Evolutionary conservation across 2,113 vertebrate species (phyloP), one percentile per base, ranked within the genome.

Genomic region (Coptodon rendalli): DNA sequence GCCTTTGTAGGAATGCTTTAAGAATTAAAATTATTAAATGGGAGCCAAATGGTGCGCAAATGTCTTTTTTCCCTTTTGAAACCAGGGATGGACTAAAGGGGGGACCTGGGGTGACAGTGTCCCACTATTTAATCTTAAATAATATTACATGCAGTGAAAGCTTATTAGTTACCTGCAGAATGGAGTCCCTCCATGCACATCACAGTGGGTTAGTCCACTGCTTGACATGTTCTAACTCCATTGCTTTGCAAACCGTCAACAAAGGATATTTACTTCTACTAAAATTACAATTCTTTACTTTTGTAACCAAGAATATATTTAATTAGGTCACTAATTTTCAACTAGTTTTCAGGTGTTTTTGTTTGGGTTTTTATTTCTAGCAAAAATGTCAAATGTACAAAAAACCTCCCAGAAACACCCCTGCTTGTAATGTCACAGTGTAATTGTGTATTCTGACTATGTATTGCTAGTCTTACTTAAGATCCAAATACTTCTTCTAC

Each of bases 31-130:
- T 52, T 0, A 78, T 52, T 34, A 50, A 78, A 78, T 78, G n/a
- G 4, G 27, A 78, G 43, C 14, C 27, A 50, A 31, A 52, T 8
- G 6, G 6, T 78, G 73, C n/a, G 40, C 40, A 76, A 73, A 10
- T 1, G 2, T 0, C n/a, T 29, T 43, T 40, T 43, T 9, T 0
- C 4, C 12, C 13, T 14, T 76, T 48, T 50, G 24, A 29, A 50
- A 31, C 73, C 45, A 52, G 24, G 22, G 45, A 50, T 10, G 7
- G 45, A 8, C 45, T 52, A 78, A n/a, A 50, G 71, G 71, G 3
- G 43, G 43, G 27, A 19, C 6, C 0, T 52, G 45, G 43, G 17
- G 45, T 31, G 27, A 5, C 45, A n/a, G 16, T 52, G 16, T 12
- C 45, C 73, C 16, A 48, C 71, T 50, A 50, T 31, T 48, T 50